A percentile compares a stretch with the other conserved stretches of the same genome.
These are phyloP conservation scores for Pseudolycoriella hygida DNA, from an alignment of 2,888 invertebrate species.

Conservation along the genomic window DNA sequence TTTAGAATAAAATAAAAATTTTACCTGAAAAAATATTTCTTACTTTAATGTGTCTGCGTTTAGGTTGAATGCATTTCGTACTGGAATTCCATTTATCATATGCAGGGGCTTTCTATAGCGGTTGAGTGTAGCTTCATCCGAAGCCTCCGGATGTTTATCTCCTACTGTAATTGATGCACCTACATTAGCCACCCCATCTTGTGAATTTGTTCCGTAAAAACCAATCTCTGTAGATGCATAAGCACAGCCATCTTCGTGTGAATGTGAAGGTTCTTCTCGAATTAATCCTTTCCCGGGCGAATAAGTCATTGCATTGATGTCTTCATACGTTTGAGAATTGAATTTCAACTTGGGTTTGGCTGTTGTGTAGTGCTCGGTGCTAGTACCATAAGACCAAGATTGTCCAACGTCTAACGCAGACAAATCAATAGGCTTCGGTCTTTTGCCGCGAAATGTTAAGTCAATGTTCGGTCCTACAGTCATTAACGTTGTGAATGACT, in stretches of 20 bases:
- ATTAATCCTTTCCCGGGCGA: conserved; percentile 11
- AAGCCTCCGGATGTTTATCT: conserved; percentile 4
- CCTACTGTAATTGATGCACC: conserved; percentile 9
- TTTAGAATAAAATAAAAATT: not conserved
- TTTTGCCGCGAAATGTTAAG: conserved; percentile 16
- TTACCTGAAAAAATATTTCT: no score
- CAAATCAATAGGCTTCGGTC: conserved; percentile 16
- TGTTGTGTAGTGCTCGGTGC: conserved; percentile 14
- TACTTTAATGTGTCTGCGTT: conserved; percentile 24
- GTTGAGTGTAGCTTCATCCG: conserved; percentile 4
- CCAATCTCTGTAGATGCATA: not conserved
- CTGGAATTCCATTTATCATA: conserved; percentile 33
- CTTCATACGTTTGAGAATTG: conserved; percentile 26
- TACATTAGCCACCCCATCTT: conserved; percentile 3
- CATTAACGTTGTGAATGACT: not conserved
- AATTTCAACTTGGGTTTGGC: conserved; percentile 21
- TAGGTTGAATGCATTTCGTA: conserved; percentile 35
- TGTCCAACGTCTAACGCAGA: conserved; percentile 12
- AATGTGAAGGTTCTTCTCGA: conserved; percentile 12
- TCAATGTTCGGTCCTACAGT: conserved; percentile 6
- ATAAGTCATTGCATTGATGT: conserved; percentile 25
- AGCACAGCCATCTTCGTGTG: conserved; percentile 9
- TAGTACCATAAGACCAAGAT: conserved; percentile 22
- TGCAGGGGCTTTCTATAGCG: conserved; percentile 7
- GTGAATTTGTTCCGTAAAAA: not conserved